Conservation (phyloP, 2,797 vertebrate species). For the Hyperoplus immaculatus region DNA sequence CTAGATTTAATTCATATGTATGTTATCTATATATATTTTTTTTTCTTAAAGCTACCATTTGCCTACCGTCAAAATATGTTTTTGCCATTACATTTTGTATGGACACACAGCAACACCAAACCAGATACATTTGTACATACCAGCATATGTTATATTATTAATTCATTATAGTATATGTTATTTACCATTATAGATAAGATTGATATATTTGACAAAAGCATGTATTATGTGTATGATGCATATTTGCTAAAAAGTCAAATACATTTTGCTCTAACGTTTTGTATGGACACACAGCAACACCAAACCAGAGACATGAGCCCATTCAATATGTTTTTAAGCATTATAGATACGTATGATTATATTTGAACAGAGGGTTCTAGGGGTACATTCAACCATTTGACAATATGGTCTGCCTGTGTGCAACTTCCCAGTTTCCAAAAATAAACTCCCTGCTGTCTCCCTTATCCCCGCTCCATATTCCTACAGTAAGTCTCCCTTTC, state of each 20-base stretch:
- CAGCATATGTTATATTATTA: too few species aligned
- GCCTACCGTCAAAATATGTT: background rate
- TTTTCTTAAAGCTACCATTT: background rate
- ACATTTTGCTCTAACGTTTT: background rate
- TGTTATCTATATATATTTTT: background rate
- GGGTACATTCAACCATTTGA: background rate
- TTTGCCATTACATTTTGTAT: background rate
- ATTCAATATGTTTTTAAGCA: background rate
- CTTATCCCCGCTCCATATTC: conserved; percentile 13
- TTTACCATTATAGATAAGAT: too few species aligned
- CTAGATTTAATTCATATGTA: background rate
- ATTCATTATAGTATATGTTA: too few species aligned
- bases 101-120: background rate
- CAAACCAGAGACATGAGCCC: too few species aligned
- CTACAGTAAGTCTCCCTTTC: conserved; percentile 41
- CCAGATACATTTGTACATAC: too few species aligned
- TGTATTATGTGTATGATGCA: background rate
- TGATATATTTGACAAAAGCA: too few species aligned
- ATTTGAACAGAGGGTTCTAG: background rate
- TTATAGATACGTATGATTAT: background rate
- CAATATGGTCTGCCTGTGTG: conserved; percentile 11
- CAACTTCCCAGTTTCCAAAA: conserved; percentile 42
- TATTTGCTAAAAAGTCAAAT: background rate
- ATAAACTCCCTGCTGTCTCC: conserved; percentile 28
- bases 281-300: background rate